Base-by-base conservation (phyloP, 2,888 invertebrate genomes). In the Tethea ocularis region DNA sequence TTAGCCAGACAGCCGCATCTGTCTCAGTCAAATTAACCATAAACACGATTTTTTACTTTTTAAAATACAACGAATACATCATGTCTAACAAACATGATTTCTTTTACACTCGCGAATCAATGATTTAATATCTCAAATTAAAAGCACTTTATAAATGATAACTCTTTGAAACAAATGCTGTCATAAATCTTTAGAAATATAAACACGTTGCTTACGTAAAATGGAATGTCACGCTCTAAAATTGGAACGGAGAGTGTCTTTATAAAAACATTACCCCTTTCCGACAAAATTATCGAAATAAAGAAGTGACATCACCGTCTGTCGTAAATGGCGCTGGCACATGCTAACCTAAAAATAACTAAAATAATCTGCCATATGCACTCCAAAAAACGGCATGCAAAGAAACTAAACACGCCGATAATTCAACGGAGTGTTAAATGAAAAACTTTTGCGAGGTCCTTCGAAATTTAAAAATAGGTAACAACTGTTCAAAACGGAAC, bases 241-340 rank as follows among this genome's bases (percentile, higher is more conserved):
- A 77, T 76, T 78, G 69, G 72, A 75, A 59, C 68, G 13, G 23
- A 59, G 66, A 63, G 67, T 33, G 13, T 66, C 64, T 60, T 67
- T 67, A 64, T 62, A 64, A 86, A 83, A 83, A 80, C 80, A 75
- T 82, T 83, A 88, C 84, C 89, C 89, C 86, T 87, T 87, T 77
- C 64, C 71, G 72, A 72, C 72, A 75, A 80, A 71, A 82, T 78
- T 81, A 84, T 83, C 82, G 75, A 80, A 88, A 24, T 46, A 89
- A 86, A 85, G 81, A 72, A 83, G 78, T 91, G 92, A 93, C 89
- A 91, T 92, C 91, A 91, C 83, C 88, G 86, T 86, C 86, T 89
- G 90, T 80, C 82, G 86, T 88, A 78, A 86, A 86, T 83, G 86
- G 80, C 78, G 81, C 74, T 63, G 77, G 88, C 91, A 91, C 88